phyloP scores from a whole-genome alignment of 1,140 invertebrate genomes.

The Drosophila simulans region DNA sequence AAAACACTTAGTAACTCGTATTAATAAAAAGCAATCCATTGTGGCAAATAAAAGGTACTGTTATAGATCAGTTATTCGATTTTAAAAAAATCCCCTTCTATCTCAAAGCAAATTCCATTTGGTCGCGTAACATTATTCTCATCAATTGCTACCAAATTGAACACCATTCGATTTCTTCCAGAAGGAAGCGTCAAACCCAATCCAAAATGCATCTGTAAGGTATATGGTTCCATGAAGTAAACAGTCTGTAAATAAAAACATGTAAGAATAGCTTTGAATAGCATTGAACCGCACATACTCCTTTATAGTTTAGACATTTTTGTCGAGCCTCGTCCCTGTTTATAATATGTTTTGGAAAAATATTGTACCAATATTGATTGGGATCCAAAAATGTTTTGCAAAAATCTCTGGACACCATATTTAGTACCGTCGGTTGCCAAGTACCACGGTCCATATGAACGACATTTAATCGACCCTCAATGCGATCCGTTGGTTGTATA shows the following conservation, averaged over 20 bases:
- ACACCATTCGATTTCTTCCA: neutral
- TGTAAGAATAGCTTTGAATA: neutral
- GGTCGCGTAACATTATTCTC: neutral
- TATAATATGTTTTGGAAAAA: neutral
- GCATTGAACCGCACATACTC: neutral
- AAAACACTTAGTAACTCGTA: no score
- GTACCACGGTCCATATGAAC: slow-evolving; percentile 5
- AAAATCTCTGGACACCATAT: neutral
- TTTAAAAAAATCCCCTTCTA: neutral
- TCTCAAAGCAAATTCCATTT: slow-evolving; percentile 1
- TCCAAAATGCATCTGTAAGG: neutral
- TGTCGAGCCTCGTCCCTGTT: neutral
- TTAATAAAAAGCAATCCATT: no score
- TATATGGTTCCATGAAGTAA: neutral
- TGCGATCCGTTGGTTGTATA: slow-evolving; percentile 4
- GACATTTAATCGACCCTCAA: neutral
- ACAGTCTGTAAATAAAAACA: neutral
- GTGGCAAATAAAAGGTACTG: neutral
- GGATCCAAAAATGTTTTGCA: slow-evolving; percentile 5
- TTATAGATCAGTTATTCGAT: neutral
- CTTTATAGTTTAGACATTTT: neutral
- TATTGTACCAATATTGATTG: neutral
- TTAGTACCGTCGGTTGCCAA: slow-evolving; percentile 16
- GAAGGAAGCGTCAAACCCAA: neutral
- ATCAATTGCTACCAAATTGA: neutral